A percentile compares a stretch with the other conserved stretches of the same genome.
Evolutionary conservation across 2,797 vertebrate species (phyloP).

Genomic region (Sebastes hubbsi): DNA sequence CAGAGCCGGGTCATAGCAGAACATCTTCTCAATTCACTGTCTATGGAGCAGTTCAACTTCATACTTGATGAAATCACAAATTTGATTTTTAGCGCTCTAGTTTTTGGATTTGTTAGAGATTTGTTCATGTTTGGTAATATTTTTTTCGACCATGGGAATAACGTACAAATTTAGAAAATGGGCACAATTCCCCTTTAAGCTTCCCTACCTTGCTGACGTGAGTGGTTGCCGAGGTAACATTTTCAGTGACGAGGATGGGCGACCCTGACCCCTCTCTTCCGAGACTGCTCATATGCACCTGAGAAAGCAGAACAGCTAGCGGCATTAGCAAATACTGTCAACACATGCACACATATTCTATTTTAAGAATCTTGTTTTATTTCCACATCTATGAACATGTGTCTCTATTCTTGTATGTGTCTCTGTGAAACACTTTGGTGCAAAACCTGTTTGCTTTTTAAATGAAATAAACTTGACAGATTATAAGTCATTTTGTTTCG

Average conservation of each 20-base stretch:
- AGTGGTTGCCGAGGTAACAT: slow-evolving; percentile 96
- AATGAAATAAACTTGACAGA: background rate
- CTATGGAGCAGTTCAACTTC: too few relatives aligned
- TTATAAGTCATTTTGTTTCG: background rate
- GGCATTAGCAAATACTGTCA: slow-evolving; percentile 11
- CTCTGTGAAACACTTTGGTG: background rate
- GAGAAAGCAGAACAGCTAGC: slow-evolving; percentile 1
- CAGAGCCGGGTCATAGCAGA: too few relatives aligned
- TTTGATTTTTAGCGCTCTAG: too few relatives aligned
- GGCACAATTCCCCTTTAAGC: background rate
- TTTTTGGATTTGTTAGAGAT: background rate
- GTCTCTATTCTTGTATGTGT: too few relatives aligned
- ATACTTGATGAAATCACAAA: too few relatives aligned
- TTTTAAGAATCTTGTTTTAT: too few relatives aligned
- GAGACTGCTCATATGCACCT: slow-evolving; percentile 81
- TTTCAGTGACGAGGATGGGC: slow-evolving; percentile 87
- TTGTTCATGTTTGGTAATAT: background rate
- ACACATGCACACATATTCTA: background rate
- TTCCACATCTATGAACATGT: background rate
- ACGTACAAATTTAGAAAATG: background rate
- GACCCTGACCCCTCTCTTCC: slow-evolving; percentile 79
- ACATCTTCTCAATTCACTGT: too few relatives aligned
- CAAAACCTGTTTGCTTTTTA: background rate
- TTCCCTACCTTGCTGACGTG: slow-evolving; percentile 95
- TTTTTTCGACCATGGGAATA: background rate